Percentiles rank a stretch among this genome's conserved stretches.
phyloP scores from a whole-genome alignment of 92 coral and sea anemone genomes.

The Ricordea florida region DNA sequence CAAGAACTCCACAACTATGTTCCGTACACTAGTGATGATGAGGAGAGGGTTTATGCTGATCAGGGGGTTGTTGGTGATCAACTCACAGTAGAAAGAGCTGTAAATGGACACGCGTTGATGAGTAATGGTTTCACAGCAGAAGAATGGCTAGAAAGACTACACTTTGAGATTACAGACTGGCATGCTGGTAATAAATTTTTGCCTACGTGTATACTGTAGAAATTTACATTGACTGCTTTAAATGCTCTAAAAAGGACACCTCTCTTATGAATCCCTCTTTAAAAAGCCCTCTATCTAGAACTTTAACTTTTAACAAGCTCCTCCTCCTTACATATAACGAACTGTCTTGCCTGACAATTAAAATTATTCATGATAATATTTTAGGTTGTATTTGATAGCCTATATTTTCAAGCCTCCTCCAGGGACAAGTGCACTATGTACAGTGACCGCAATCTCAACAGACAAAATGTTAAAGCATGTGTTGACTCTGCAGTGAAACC shows the following conservation, averaged over 20 bases:
- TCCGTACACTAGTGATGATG: constrained; percentile 35
- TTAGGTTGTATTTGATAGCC: constrained; percentile 44
- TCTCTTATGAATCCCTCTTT: too few relatives aligned
- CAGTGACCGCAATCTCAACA: constrained; percentile 57
- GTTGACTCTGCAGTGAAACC: constrained; percentile 66
- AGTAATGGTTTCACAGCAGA: constrained; percentile 48
- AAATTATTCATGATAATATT: too few relatives aligned
- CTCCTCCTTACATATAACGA: too few relatives aligned
- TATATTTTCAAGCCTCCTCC: constrained; percentile 45
- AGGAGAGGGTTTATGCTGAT: constrained; percentile 23
- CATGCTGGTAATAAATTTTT: constrained; percentile 43
- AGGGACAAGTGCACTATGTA: constrained; percentile 65
- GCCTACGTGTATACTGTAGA: too few relatives aligned
- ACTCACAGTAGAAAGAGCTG: constrained; percentile 34
- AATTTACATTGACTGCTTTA: too few relatives aligned
- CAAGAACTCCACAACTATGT: constrained; percentile 43
- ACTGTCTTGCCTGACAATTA: too few relatives aligned
- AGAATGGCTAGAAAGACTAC: constrained; percentile 38
- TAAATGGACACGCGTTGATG: constrained; percentile 35
- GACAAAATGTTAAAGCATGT: constrained; percentile 44
- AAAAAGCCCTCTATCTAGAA: too few relatives aligned
- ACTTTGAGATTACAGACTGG: constrained; percentile 48
- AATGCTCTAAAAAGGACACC: too few relatives aligned
- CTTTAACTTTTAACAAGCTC: too few relatives aligned
- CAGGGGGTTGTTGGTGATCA: constrained; percentile 56